Evolutionary conservation across 1,140 invertebrate species (phyloP).

Genomic region (Drosophila cardini): DNA sequence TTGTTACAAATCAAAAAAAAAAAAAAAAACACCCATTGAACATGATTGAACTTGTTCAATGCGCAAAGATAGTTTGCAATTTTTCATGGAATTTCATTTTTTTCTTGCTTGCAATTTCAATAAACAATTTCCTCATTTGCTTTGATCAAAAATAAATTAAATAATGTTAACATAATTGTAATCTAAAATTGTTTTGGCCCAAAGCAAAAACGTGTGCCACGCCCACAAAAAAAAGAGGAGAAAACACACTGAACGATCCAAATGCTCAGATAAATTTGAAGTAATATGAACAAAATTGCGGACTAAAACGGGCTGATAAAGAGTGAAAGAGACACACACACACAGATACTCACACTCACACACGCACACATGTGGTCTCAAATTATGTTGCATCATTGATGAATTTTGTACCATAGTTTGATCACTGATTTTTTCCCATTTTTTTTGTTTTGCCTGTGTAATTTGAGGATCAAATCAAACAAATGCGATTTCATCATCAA

Average conservation of each 20-base stretch:
- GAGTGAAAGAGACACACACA: not conserved
- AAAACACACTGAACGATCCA: slow-evolving; percentile 31
- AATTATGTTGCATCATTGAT: slow-evolving; percentile 37
- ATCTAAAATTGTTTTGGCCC: slow-evolving; percentile 55
- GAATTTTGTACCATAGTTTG: slow-evolving; percentile 34
- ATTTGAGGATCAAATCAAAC: slow-evolving; percentile 36
- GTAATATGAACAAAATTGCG: slow-evolving; percentile 20
- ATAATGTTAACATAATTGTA: slow-evolving; percentile 59
- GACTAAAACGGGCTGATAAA: not conserved
- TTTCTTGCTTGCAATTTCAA: slow-evolving; percentile 34
- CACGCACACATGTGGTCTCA: too few species aligned
- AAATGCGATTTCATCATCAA: slow-evolving; percentile 31
- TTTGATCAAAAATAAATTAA: slow-evolving; percentile 53
- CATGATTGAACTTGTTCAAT: not conserved
- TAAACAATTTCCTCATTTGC: slow-evolving; percentile 52
- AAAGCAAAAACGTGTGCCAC: slow-evolving; percentile 42
- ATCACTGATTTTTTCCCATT: slow-evolving; percentile 2
- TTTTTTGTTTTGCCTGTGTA: not conserved
- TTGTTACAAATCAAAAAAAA: too few species aligned
- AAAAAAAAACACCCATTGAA: not conserved
- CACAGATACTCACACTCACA: not conserved
- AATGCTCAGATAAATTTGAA: slow-evolving; percentile 39
- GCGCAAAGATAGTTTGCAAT: not conserved
- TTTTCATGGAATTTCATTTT: not conserved
- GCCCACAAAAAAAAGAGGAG: slow-evolving; percentile 10